Percentiles rank a stretch among this genome's conserved stretches.
Conservation (phyloP, 2,113 vertebrate species). For the Syrrhaptes paradoxus region DNA sequence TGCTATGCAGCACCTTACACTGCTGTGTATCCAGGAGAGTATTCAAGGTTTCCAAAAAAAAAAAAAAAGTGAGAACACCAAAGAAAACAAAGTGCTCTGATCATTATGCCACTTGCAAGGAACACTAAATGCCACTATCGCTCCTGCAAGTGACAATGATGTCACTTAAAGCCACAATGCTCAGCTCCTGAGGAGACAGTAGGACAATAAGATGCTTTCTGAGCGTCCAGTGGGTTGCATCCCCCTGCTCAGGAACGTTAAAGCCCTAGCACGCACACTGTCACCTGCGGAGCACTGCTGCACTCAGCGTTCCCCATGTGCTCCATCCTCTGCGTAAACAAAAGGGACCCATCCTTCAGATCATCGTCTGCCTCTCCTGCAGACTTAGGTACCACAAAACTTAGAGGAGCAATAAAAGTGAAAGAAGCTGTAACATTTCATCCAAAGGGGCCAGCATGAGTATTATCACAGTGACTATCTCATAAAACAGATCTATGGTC, state of each 20-base stretch:
- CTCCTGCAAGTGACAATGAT: not conserved
- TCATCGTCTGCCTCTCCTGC: not conserved
- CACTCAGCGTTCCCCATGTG: rapidly evolving
- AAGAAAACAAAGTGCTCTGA: not conserved
- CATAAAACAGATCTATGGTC: not conserved
- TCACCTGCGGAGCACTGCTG: rapidly evolving
- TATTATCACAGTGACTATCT: not conserved
- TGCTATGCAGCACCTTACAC: not conserved
- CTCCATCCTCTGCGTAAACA: not conserved
- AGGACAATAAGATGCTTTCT: not conserved
- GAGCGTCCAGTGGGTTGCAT: not conserved
- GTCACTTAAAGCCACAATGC: not conserved
- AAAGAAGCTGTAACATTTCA: not conserved
- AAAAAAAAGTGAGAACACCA: not conserved
- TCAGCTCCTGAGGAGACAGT: not conserved
- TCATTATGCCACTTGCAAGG: not conserved
- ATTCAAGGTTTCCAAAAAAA: not conserved
- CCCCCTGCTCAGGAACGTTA: not conserved
- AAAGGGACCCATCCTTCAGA: not conserved
- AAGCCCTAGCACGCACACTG: rapidly evolving
- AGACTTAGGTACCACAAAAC: not conserved
- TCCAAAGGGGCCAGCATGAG: not conserved
- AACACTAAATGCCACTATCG: not conserved
- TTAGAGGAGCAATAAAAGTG: not conserved
- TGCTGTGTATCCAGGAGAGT: not conserved